phyloP scores from a whole-genome alignment of 2,888 invertebrate species.

The Lapara coniferarum region DNA sequence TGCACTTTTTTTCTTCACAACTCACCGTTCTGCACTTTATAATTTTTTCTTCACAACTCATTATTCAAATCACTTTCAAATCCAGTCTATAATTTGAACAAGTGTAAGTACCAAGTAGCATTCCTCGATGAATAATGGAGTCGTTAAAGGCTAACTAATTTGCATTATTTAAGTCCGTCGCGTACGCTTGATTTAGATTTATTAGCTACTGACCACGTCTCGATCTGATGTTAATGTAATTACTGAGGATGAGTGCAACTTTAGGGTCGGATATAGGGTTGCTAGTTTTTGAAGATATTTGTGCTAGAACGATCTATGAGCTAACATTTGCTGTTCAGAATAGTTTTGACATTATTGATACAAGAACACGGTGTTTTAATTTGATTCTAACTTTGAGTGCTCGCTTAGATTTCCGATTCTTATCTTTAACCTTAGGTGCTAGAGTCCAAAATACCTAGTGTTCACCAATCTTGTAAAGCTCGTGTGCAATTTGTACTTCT shows the following conservation, averaged over 20 bases:
- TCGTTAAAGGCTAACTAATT: slow-evolving; percentile 8
- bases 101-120: slow-evolving; percentile 3
- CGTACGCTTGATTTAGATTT: slow-evolving; percentile 9
- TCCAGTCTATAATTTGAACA: slow-evolving; percentile 13
- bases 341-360: neutral
- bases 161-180: slow-evolving; percentile 20
- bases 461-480: too few relatives aligned
- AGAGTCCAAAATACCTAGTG: too few relatives aligned
- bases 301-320: neutral
- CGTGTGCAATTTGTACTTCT: too few relatives aligned
- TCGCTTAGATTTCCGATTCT: too few relatives aligned
- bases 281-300: neutral
- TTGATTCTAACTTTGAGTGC: too few relatives aligned
- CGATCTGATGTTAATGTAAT: neutral
- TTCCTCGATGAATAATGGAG: slow-evolving; percentile 3
- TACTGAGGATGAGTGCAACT: neutral
- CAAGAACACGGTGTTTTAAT: too few relatives aligned
- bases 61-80: slow-evolving; percentile 9
- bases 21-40: too few relatives aligned
- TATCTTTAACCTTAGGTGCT: too few relatives aligned
- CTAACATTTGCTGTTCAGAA: neutral
- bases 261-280: slow-evolving; percentile 1
- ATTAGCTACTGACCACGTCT: slow-evolving; percentile 6
- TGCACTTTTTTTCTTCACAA: too few relatives aligned
- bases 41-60: too few relatives aligned